Evolutionary conservation across 2,888 invertebrate species (phyloP).

Genomic region (Panopea generosa): DNA sequence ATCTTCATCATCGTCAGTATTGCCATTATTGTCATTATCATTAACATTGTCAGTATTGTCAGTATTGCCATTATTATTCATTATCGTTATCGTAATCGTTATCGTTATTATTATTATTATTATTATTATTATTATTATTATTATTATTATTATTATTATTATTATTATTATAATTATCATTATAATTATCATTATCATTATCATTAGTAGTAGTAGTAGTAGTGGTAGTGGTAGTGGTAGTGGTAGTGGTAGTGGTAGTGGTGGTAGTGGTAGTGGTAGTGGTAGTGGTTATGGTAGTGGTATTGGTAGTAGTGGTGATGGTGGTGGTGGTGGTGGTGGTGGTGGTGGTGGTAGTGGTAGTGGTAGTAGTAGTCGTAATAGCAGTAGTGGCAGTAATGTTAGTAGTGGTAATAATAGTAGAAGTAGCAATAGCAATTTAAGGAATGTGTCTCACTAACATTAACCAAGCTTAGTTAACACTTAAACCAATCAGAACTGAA

Average conservation of each 20-base stretch:
- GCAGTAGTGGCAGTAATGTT: too few species aligned
- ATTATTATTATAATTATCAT: constrained; percentile 6
- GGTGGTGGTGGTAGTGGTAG: neutral
- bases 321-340: neutral
- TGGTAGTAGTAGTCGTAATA: too few species aligned
- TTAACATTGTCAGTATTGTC: neutral
- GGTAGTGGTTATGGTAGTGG: too few species aligned
- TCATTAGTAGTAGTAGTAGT: too few species aligned
- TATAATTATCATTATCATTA: neutral
- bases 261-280: neutral
- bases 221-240: constrained; percentile 2
- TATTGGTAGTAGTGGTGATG: too few species aligned
- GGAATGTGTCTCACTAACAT: neutral
- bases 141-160: constrained; percentile 6
- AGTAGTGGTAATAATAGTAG: neutral
- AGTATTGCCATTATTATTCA: neutral
- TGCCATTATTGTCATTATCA: too few species aligned
- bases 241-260: neutral
- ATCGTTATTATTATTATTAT: neutral
- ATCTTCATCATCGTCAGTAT: too few species aligned
- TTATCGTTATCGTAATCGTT: neutral
- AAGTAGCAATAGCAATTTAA: neutral
- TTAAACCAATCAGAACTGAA: too few species aligned
- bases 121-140: neutral
- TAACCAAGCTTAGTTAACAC: neutral